phyloP scores from a whole-genome alignment of 2,888 invertebrate genomes.

The Trissolcus japonicus region DNA sequence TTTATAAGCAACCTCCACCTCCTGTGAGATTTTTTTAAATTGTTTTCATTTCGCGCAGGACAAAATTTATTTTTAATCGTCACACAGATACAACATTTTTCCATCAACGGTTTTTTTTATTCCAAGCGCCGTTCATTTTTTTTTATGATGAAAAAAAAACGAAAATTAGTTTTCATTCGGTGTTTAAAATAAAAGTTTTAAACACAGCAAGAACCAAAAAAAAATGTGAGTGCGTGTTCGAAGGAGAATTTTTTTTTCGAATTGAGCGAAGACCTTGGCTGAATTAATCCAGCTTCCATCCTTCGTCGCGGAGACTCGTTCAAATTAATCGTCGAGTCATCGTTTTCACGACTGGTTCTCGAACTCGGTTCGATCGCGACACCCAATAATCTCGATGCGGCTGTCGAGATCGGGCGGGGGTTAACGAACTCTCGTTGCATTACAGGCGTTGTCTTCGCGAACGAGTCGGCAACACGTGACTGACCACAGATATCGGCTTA shows the following conservation, averaged over 20 bases:
- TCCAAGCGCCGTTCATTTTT: too few species aligned
- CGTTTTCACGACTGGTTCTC: constrained; percentile 58
- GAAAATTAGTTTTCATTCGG: too few species aligned
- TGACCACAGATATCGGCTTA: constrained; percentile 57
- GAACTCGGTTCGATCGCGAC: constrained; percentile 55
- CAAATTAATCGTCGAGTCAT: constrained; percentile 57
- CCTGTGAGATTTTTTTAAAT: background rate
- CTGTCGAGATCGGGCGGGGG: constrained; percentile 59
- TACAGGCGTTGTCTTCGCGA: constrained; percentile 52
- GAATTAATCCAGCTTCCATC: constrained; percentile 52
- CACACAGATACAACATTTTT: too few species aligned
- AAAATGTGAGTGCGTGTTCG: constrained; percentile 2
- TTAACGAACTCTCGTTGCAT: constrained; percentile 60
- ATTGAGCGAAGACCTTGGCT: constrained; percentile 40
- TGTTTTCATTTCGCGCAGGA: background rate
- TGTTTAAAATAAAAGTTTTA: too few species aligned
- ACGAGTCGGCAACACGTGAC: constrained; percentile 52
- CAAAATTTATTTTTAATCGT: constrained; percentile 1
- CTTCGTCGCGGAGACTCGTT: constrained; percentile 31
- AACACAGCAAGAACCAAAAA: background rate
- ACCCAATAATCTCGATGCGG: constrained; percentile 61
- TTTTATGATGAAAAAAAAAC: too few species aligned
- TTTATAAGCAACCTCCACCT: background rate
- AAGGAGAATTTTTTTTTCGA: constrained; percentile 29
- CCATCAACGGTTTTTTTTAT: too few species aligned